Base-by-base conservation (phyloP, 2,888 invertebrate genomes). In the Glaucopsyche alexis region DNA sequence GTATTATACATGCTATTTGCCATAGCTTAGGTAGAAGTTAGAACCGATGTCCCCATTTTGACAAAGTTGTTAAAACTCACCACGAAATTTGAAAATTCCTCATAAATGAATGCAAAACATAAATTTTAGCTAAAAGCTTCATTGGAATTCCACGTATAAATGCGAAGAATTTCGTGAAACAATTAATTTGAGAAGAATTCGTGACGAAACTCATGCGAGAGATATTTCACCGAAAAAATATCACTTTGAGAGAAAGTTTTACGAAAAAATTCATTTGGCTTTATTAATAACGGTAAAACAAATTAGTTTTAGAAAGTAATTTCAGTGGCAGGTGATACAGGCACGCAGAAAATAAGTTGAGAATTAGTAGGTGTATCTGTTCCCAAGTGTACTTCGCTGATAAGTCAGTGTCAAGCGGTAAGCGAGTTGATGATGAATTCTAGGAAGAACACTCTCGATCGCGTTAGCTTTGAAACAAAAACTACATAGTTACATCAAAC, bases 61-160 rank as follows among this genome's bases (percentile, higher is more conserved):
- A 19, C 55, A 55, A 55, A 55, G 11, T 55, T 55, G 16, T 55
- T 55, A 55, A 55, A 19, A 55, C 55, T 55, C 11, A 4, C 55
- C 19, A 4, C 11, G 1, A 52, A 55, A 55, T 16, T n/a, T 52
- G 52, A 16, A 52, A 52, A 52, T 52, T 52, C 52, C 52, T 19
- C 29, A 11, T 0, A 60, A 60, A 60, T 19, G 29, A 60, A 60
- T 38, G 60, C 29, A 60, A 38, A 60, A 60, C 60, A 60, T 60
- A 29, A 60, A 60, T 60, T 60, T 60, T 2, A 60, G 60, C 29
- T 16, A 60, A 16, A 60, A 60, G 60, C 29, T 60, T 60, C 60
- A 38, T 60, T 60, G 60, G 60, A 60, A 60, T 60, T 60, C 13
- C 60, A 29, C 38, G 38, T 38, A 38, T 4, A 60, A 60, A 60